These are phyloP conservation scores for Cebus imitator DNA, from an alignment of 2,113 vertebrate genomes.

Conservation along the genomic window DNA sequence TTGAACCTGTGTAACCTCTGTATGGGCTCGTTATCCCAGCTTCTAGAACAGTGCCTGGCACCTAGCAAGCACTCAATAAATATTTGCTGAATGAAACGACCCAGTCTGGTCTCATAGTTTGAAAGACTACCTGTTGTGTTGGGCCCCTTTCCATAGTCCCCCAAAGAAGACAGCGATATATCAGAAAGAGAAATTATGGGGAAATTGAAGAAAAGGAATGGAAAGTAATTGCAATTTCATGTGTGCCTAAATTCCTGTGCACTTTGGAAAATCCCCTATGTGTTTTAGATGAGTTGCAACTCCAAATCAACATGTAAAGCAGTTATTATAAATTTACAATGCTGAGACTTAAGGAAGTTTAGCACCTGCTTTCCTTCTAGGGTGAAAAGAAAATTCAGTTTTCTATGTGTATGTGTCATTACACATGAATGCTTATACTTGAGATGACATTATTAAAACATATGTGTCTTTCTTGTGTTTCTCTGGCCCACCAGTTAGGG, in stretches of 20 bases:
- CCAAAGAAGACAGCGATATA: slow-evolving; percentile 16
- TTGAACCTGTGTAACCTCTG: not conserved
- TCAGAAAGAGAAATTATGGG: slow-evolving; percentile 21
- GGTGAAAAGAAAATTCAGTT: slow-evolving; percentile 24
- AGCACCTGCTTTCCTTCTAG: not conserved
- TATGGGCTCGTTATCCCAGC: not conserved
- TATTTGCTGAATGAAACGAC: not conserved
- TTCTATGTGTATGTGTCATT: not conserved
- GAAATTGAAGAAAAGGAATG: slow-evolving; percentile 40
- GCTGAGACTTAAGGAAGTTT: slow-evolving; percentile 36
- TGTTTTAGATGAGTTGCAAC: slow-evolving; percentile 23
- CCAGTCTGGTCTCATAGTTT: not conserved
- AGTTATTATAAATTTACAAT: slow-evolving; percentile 29
- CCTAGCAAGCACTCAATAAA: not conserved
- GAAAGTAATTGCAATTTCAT: slow-evolving; percentile 58
- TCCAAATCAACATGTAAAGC: slow-evolving; percentile 47
- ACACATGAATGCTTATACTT: not conserved
- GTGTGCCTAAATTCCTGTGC: slow-evolving; percentile 11
- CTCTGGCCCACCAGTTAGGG: not conserved
- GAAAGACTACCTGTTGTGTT: not conserved
- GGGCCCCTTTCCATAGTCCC: not conserved
- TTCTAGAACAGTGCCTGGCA: not conserved
- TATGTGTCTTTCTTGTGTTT: slow-evolving; percentile 36
- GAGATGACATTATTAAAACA: slow-evolving; percentile 20
- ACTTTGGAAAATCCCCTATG: slow-evolving; percentile 13